Evolutionary conservation across 2,113 vertebrate species (phyloP), one percentile per base, ranked within the genome.

Genomic region (Camelus bactrianus): DNA sequence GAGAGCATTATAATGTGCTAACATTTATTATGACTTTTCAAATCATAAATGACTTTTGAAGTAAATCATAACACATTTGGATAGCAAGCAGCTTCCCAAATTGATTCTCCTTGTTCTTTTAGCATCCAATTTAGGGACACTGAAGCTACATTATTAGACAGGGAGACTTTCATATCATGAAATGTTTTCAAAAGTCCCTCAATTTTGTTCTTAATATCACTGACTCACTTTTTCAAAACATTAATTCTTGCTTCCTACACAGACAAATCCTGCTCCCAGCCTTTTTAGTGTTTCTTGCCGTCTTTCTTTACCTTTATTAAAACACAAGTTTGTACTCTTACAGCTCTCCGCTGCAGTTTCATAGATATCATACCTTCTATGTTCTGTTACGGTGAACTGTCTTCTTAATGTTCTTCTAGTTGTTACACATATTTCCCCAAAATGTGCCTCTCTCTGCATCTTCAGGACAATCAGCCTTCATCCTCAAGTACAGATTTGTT

Each of bases 181-280:
- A 67, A 48, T 58, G 77, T 52, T 90, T 83, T 52, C 48, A 87
- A 94, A 93, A 75, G 12, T 46, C 64, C 13, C 64, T 96, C 30
- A 38, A 60, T 11, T 64, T 67, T 72, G 13, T 67, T 90, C 60
- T 81, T 92, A 26, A 20, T 7, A 26, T 16, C 15, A 48, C 2
- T 76, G 17, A 54, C 38, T 80, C n/a, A 4, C 22, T 54, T 89
- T 89, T 93, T 60, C n/a, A 60, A 77, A 86, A 65, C 12, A 15
- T 22, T 35, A 92, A 85, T 73, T 95, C 3, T 70, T 14, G 0
- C 77, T 15, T 50, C 9, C 24, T 75, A 65, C 75, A 11, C 19
- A 87, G 30, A 77, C 62, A 56, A 35, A 82, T 7, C 8, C 8
- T 14, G 69, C n/a, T 50, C 30, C 46, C 10, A 38, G 7, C 11